Evolutionary conservation across 2,888 invertebrate genomes (phyloP), one percentile per base, ranked within the genome.

Genomic region (Eupithecia tripunctaria): DNA sequence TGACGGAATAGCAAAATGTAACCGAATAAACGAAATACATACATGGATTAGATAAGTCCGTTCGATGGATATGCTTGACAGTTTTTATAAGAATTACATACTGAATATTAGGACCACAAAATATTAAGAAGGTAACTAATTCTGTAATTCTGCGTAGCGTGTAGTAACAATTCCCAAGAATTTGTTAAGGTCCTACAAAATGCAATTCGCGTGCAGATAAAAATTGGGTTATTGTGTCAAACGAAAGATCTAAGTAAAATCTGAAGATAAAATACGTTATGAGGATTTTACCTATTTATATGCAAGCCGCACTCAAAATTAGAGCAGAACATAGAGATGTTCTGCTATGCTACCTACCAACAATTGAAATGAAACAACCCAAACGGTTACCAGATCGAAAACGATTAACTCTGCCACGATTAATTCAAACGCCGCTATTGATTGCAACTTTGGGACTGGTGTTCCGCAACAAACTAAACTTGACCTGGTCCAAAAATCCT

Each of bases 391-490:
- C 56, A 25, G 25, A 56, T 51, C 51, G 51, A 51, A 21, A 51
- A 12, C 51, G 51, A 51, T 51, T 51, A 51, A 8, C n/a, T 51
- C 51, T 4, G 12, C 56, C 56, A 14, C 56, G 56, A 56, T 56
- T 56, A 56, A 56, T 56, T 56, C 56, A 25, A 51, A 21, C 56
- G 56, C 56, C 56, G 56, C 25, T 21, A 56, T 25, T 56, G 56
- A 25, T 56, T 25, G 25, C 56, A 12, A 56, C 25, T 56, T 56
- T 56, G 56, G 14, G 51, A 56, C 51, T 56, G 47, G 51, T 51
- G 56, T 56, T 25, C 21, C 25, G 56, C 56, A 25, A 56, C 21
- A 12, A 56, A 12, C 56, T 25, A 3, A 32, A 47, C 43, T 47
- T 7, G 1, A 43, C 43, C 6, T 18, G 43, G 43, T 43, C 18